A percentile compares a stretch with the other conserved stretches of the same genome.
These are phyloP conservation scores for Griposia aprilina DNA, from an alignment of 2,888 invertebrate genomes.

Conservation along the genomic window DNA sequence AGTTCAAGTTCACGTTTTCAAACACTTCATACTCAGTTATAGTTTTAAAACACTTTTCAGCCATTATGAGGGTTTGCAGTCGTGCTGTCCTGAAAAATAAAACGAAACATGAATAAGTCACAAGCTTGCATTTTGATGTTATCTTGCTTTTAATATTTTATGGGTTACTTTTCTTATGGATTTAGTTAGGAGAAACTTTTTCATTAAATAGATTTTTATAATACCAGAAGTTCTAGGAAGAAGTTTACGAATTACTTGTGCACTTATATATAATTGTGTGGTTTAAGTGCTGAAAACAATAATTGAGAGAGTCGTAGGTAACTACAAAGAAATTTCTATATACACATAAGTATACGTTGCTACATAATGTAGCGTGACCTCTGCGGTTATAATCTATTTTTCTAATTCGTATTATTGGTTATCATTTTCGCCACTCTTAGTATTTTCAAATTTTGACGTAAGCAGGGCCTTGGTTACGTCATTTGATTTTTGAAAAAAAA, in stretches of 20 bases:
- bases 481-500: too few species aligned
- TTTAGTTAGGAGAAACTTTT: neutral
- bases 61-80: constrained; percentile 69
- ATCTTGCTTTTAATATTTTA: neutral
- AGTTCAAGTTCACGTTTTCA: neutral
- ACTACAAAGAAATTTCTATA: neutral
- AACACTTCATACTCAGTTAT: constrained; percentile 21
- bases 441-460: too few species aligned
- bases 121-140: neutral
- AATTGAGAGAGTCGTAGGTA: neutral
- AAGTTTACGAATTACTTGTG: constrained; percentile 16
- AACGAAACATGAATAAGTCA: neutral
- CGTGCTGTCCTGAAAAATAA: constrained; percentile 72
- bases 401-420: too few species aligned
- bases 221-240: neutral
- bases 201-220: neutral
- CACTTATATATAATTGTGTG: constrained; percentile 31
- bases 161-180: neutral
- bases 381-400: too few species aligned
- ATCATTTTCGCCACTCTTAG: too few species aligned
- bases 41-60: constrained; percentile 25
- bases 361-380: neutral
- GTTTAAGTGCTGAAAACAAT: neutral
- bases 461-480: too few species aligned
- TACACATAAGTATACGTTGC: neutral